These are phyloP conservation scores for Aphodius granarius DNA, from an alignment of 2,888 invertebrate genomes.

Conservation along the genomic window DNA sequence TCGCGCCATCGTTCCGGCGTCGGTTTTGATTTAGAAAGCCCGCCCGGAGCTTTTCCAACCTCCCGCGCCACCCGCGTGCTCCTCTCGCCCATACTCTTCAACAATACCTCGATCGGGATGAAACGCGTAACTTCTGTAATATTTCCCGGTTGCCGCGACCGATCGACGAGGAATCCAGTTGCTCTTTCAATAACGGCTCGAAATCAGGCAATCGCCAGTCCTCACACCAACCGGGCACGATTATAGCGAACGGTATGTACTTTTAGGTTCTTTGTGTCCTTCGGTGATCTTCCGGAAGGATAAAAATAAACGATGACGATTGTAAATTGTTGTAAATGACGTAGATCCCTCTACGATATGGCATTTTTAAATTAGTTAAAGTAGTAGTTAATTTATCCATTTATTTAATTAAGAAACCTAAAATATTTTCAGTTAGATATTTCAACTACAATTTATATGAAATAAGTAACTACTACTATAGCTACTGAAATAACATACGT, in stretches of 20 bases:
- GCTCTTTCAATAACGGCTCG: not conserved
- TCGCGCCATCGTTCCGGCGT: not conserved
- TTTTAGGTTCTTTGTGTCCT: not conserved
- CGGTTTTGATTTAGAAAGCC: not conserved
- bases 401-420: no score
- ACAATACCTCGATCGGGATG: not conserved
- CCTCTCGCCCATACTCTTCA: not conserved
- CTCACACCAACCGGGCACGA: not conserved
- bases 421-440: no score
- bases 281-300: not conserved
- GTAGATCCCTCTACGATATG: no score
- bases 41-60: not conserved
- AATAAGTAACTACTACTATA: no score
- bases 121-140: not conserved
- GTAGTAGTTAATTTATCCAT: no score
- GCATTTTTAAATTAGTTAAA: no score
- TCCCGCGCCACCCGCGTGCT: no score
- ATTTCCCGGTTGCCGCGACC: not conserved
- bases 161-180: not conserved
- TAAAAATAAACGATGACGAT: not conserved
- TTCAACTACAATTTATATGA: no score
- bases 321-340: no score
- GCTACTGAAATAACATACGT: no score
- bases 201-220: not conserved
- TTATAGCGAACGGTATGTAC: not conserved